Base-by-base conservation (phyloP, 2,797 vertebrate species). In the Tenualosa thibaudeaui region DNA sequence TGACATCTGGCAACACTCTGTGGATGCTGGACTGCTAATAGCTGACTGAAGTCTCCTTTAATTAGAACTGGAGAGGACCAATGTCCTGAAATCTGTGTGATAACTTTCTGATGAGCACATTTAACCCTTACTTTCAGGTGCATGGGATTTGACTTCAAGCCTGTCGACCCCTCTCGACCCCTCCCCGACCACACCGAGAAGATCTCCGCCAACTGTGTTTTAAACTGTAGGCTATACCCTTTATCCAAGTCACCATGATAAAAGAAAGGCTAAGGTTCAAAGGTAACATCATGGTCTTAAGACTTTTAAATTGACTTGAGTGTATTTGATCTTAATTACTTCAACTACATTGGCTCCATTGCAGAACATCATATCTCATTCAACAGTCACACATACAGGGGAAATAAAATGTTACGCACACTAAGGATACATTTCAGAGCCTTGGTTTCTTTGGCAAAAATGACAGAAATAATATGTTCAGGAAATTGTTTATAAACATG, bases 231-330 rank as follows among this genome's bases (percentile, higher is more conserved):
- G 46, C 46, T 46, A 40, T 12, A 75, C 31, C 15, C 68, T 40
- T 17, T 43, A 15, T 75, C 2, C 62, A 65, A 26, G 24, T 31
- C 26, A 65, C 62, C 24, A 31, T 65, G 24, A 26, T 62, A 31
- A 31, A 65, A 65, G 2, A 65, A 65, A 31, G 62, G 62, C 75
- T 86, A 89, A 89, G 88, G 85, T 88, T 87, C 75, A 40, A 37
- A 50, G 85, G 82, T 85, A 81, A 88, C 53, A 88, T 58, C 87
- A 46, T 4, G 46, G 83, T 81, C 85, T 78, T 75, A 19, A 40
- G 13, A 83, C 81, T 60, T 82, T 90, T 87, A 92, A 89, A 65
- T 82, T n/a, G 15, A 58, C 75, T 81, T 43, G 0, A 56, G 3
- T 46, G 50, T 51, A 26, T 49, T 54, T 65, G n/a, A 88, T 75